Evolutionary conservation across 2,797 vertebrate genomes (phyloP), one percentile per base, ranked within the genome.

Genomic region (Hydrolagus colliei): DNA sequence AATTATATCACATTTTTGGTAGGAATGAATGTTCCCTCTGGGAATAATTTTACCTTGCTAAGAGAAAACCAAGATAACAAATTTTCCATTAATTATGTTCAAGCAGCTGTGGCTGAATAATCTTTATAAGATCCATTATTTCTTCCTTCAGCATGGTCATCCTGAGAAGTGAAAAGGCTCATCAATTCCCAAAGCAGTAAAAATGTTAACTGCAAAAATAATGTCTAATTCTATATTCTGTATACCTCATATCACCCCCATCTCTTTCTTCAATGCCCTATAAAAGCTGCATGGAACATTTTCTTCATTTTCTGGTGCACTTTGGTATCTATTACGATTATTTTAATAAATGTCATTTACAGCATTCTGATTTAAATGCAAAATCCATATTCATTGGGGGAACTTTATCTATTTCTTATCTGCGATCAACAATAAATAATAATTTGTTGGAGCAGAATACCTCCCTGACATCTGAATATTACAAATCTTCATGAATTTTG

Each of bases 1-100:
- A 68, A 84, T 84, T 84, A 71, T 84, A 14, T 71, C 79, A 84
- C n/a, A 35, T 84, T 9, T 68, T 84, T 65, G 27, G n/a, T 20
- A 84, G 79, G 65, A 84, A 84, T 84, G 65, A 68, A 84, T 1
- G 4, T 35, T 68, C 65, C 35, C 79, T 82, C 32, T 35, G 79
- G 79, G 79, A 84, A 71, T 84, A 84, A 84, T 84, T 84, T 84
- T 11, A 84, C 71, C 79, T 84, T 84, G n/a, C 78, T 68, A 32
- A 32, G 61, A 16, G 52, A 84, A 84, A 32, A 84, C 62, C 68
- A 18, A 84, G 79, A 84, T 68, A 27, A 41, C 79, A 71, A 20
- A 67, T 84, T 84, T 82, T 52, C 79, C 63, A 84, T 84, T 84
- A 84, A 84, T 84, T 84, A 84, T 71, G 32, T 27, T 68, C 10